A percentile compares a stretch with the other conserved stretches of the same genome.
Conservation (phyloP, 2,888 invertebrate genomes). For the Ischnus inquisitorius region DNA sequence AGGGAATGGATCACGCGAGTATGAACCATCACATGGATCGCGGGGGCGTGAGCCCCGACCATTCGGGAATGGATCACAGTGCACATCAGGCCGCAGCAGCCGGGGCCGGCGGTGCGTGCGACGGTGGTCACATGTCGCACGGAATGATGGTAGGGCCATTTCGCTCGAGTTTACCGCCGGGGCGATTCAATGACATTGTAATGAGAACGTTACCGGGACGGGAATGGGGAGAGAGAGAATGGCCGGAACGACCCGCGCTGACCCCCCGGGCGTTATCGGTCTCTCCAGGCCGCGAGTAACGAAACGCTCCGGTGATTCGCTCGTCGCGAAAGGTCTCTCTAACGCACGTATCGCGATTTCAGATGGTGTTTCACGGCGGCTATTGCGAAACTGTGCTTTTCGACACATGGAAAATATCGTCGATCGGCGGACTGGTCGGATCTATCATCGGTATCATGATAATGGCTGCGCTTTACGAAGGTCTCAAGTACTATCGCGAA, state of each 20-base stretch:
- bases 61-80: conserved; percentile 68
- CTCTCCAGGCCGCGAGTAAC: background rate
- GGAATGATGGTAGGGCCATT: conserved; percentile 80
- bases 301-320: background rate
- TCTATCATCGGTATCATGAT: conserved; percentile 97
- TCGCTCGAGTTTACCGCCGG: background rate
- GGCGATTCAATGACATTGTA: conserved; percentile 24
- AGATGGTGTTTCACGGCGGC: conserved; percentile 93
- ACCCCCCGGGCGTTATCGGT: conserved; percentile 18
- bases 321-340: background rate
- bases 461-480: conserved; percentile 97
- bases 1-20: conserved; percentile 69
- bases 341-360: conserved; percentile 23
- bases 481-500: conserved; percentile 94
- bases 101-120: conserved; percentile 51
- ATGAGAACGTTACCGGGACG: conserved; percentile 19
- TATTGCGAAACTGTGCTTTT: conserved; percentile 93
- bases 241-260: conserved; percentile 15
- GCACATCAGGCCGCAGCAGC: conserved; percentile 53
- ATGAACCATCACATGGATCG: conserved; percentile 73
- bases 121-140: conserved; percentile 73
- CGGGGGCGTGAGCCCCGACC: conserved; percentile 60
- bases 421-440: conserved; percentile 92
- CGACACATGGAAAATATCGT: conserved; percentile 92
- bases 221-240: background rate